phyloP scores from a whole-genome alignment of 2,888 invertebrate species.

The Tiliacea citrago region DNA sequence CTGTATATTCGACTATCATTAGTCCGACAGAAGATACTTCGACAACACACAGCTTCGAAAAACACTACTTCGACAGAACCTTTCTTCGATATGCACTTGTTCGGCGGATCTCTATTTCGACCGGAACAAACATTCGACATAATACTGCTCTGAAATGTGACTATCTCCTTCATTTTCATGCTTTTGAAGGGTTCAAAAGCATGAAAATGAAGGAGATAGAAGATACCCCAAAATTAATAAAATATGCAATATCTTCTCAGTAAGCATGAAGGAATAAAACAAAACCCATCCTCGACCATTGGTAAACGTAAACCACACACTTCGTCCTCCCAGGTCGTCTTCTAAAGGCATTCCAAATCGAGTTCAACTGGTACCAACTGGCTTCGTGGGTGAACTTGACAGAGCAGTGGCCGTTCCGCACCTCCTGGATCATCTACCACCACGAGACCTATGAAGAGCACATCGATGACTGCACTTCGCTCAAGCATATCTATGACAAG shows the following conservation, averaged over 20 bases:
- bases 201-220: background rate
- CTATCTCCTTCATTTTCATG: too few relatives aligned
- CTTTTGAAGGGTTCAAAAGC: too few relatives aligned
- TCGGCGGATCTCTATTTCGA: too few relatives aligned
- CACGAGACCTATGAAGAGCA: slow-evolving; percentile 97
- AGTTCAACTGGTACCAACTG: slow-evolving; percentile 99
- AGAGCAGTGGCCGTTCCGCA: slow-evolving; percentile 99
- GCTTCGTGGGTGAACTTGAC: slow-evolving; percentile 99
- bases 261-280: background rate
- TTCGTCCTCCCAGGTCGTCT: slow-evolving; percentile 93
- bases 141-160: too few relatives aligned
- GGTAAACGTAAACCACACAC: background rate
- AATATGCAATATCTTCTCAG: background rate
- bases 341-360: slow-evolving; percentile 99
- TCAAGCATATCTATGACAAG: slow-evolving; percentile 98
- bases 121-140: too few relatives aligned
- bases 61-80: too few relatives aligned
- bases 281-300: background rate
- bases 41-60: too few relatives aligned
- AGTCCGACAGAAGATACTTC: too few relatives aligned
- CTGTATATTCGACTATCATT: too few relatives aligned
- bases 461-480: slow-evolving; percentile 95
- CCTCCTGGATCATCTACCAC: slow-evolving; percentile 99
- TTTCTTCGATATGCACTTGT: too few relatives aligned
- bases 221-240: background rate